phyloP scores from a whole-genome alignment of 1,140 invertebrate genomes.

The Cherax quadricarinatus region DNA sequence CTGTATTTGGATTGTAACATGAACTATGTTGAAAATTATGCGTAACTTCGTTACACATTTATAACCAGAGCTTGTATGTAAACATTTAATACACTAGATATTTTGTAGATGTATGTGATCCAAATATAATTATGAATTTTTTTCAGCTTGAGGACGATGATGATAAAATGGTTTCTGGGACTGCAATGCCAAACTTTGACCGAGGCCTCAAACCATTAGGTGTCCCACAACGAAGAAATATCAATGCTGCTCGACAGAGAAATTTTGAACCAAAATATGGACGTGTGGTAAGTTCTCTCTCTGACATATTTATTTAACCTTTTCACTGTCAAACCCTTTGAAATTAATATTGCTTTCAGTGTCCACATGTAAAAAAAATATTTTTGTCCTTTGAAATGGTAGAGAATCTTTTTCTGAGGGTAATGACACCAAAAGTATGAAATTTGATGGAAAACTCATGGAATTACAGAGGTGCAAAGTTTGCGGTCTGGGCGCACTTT shows the following conservation, averaged over 20 bases:
- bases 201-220: conserved; percentile 30
- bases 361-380: no score
- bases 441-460: no score
- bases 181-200: conserved; percentile 25
- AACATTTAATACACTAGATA: not conserved
- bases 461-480: no score
- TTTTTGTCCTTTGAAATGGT: no score
- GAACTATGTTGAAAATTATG: no score
- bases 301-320: not conserved
- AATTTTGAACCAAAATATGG: conserved; percentile 64
- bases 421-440: no score
- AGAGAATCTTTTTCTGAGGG: no score
- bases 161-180: conserved; percentile 1
- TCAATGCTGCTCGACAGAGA: conserved; percentile 54
- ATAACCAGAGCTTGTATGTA: not conserved
- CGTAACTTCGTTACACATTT: not conserved
- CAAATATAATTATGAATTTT: not conserved
- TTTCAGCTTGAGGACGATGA: conserved; percentile 17
- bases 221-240: conserved; percentile 37
- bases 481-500: no score
- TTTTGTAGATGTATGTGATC: not conserved
- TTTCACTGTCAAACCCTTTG: no score
- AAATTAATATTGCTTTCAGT: no score
- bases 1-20: no score
- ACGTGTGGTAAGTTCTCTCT: conserved; percentile 42